Evolutionary conservation across 1,140 invertebrate genomes (phyloP).

Genomic region (Cotesia vestalis): DNA sequence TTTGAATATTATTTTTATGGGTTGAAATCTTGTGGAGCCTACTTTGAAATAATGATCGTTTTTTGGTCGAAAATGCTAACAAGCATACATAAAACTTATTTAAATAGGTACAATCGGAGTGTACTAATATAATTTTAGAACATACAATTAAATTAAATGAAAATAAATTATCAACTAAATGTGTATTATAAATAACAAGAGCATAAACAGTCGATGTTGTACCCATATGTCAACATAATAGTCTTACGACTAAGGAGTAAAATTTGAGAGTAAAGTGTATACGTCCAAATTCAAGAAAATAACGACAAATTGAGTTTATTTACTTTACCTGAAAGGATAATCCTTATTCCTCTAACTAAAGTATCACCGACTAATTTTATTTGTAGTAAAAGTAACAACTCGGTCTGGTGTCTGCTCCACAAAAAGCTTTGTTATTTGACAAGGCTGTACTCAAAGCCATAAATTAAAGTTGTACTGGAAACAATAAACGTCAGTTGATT

Average conservation of each 20-base stretch:
- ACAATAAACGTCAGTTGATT: conserved; percentile 13
- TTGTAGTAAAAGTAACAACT: conserved; percentile 14
- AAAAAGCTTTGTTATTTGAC: conserved; percentile 24
- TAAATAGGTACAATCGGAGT: not conserved
- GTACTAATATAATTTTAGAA: not conserved
- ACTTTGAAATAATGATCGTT: no score
- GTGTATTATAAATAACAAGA: conserved; percentile 21
- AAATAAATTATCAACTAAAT: not conserved
- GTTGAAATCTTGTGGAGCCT: no score
- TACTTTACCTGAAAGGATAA: conserved; percentile 20
- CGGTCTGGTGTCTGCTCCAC: not conserved
- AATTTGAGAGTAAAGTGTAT: conserved; percentile 35
- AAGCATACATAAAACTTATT: not conserved
- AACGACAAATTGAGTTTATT: conserved; percentile 28
- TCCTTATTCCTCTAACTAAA: conserved; percentile 11
- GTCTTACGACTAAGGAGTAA: conserved; percentile 37
- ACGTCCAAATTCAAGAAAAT: conserved; percentile 38
- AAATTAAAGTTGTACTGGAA: conserved; percentile 8
- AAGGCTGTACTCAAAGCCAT: conserved; percentile 12
- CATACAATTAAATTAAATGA: not conserved
- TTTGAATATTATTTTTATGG: no score
- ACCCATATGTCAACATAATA: conserved; percentile 33
- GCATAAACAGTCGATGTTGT: conserved; percentile 10
- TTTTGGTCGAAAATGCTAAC: no score
- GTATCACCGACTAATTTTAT: conserved; percentile 15